Conservation (phyloP, 2,113 vertebrate species). For the Loxodonta africana region DNA sequence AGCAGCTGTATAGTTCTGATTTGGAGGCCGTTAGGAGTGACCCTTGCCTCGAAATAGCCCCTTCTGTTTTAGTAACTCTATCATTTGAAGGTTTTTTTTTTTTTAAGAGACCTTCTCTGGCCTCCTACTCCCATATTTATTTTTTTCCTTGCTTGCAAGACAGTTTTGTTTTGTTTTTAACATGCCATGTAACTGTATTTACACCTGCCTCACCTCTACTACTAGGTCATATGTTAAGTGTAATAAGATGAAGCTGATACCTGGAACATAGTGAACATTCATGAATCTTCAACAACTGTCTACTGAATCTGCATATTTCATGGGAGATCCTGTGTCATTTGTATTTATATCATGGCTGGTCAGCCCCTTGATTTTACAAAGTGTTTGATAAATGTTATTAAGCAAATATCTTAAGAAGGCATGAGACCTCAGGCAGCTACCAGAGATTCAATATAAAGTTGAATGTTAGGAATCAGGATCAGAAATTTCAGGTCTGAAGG, state of each 20-base stretch:
- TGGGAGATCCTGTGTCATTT: background rate
- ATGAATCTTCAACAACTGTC: background rate
- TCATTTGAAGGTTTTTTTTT: background rate
- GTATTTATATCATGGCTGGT: background rate
- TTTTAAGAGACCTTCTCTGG: background rate
- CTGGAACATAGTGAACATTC: background rate
- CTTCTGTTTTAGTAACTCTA: background rate
- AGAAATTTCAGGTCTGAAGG: background rate
- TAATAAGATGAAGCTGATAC: background rate
- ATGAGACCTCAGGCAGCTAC: background rate
- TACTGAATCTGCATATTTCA: background rate
- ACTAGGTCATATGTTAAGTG: background rate
- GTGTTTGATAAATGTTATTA: background rate
- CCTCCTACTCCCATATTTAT: background rate
- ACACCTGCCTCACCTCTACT: background rate
- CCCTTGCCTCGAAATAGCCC: background rate
- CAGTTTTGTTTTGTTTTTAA: background rate
- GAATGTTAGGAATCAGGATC: background rate
- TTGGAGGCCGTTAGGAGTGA: background rate
- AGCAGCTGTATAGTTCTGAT: background rate
- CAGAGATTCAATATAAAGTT: background rate
- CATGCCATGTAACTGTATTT: background rate
- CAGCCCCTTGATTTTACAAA: background rate
- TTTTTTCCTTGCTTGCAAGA: background rate
- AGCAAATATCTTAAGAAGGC: background rate